Base-by-base conservation (phyloP, 2,888 invertebrate species). In the Spodoptera picta region DNA sequence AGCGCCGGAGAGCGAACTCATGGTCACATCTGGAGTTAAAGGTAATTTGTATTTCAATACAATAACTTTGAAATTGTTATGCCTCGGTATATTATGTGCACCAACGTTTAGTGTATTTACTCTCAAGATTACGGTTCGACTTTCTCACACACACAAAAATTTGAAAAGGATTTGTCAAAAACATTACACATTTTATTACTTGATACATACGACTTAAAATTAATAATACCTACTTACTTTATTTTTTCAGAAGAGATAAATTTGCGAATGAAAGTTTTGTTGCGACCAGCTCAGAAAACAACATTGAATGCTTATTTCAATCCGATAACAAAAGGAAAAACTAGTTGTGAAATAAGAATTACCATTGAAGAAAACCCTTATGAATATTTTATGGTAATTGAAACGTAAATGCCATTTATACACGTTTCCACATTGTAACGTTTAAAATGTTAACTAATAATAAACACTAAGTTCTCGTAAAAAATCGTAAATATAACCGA, bases 301-400 rank as follows among this genome's bases (percentile, higher is more conserved):
- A 84, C 80, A 2, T 54, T 93, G 19, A 68, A 83, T 41, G 82
- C 91, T 48, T 82, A 87, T 79, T 94, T 86, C 61, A 92, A 90
- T 75, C 94, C 94, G 10, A 75, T 90, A 51, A 84, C 65, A 36
- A 92, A 85, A 77, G 94, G 93, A 3, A 86, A 81, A 80, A 83
- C 80, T n/a, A 84, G 65, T 45, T 93, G 94, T 66, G 92, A 93
- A 36, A 81, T 94, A 0, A 86, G 84, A 65, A 67, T 94, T 24
- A 83, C 84, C 3, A 92, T 94, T 58, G 66, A 78, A 42, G 86
- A 92, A 63, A 94, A 94, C 80, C 92, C 93, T 19, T 94, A 89
- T 57, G 94, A 94, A 82, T 87, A 85, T 77, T 93, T 84, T 78
- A 88, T 87, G 71, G 94, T 94, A 85, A 83, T 69, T 69, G 31